Evolutionary conservation across 2,113 vertebrate genomes (phyloP).

Genomic region (Notarius lentiginosus): DNA sequence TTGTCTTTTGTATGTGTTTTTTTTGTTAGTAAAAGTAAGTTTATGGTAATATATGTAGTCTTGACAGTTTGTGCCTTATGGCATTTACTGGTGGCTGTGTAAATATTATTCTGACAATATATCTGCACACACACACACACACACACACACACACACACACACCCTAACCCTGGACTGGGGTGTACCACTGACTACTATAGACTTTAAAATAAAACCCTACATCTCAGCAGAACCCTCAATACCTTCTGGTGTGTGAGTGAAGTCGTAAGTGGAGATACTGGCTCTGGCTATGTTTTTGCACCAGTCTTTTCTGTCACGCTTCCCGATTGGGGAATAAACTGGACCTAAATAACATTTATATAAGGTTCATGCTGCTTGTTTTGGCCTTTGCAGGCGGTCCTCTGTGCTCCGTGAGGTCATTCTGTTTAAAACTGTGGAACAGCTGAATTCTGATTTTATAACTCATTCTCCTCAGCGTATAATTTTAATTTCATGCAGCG

Average conservation of each 20-base stretch:
- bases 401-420: slow-evolving; percentile 63
- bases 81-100: not conserved
- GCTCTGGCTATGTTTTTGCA: not conserved
- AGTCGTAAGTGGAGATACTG: slow-evolving; percentile 16
- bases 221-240: not conserved
- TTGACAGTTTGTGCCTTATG: not conserved
- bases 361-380: slow-evolving; percentile 61
- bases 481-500: slow-evolving; percentile 21
- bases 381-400: slow-evolving; percentile 60
- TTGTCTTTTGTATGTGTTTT: too few relatives aligned
- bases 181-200: slow-evolving; percentile 5
- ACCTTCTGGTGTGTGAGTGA: slow-evolving; percentile 14
- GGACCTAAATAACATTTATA: slow-evolving; percentile 62
- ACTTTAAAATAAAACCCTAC: not conserved
- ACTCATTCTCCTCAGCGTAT: slow-evolving; percentile 43
- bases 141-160: not conserved
- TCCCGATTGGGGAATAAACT: slow-evolving; percentile 54
- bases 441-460: slow-evolving; percentile 31
- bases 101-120: not conserved
- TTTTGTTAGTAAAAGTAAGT: too few relatives aligned
- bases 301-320: slow-evolving; percentile 19
- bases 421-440: slow-evolving; percentile 55
- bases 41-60: not conserved
- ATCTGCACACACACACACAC: not conserved
- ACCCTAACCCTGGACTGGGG: not conserved